A percentile compares a stretch with the other conserved stretches of the same genome.
phyloP scores from a whole-genome alignment of 2,113 vertebrate genomes.

The Silurus meridionalis region DNA sequence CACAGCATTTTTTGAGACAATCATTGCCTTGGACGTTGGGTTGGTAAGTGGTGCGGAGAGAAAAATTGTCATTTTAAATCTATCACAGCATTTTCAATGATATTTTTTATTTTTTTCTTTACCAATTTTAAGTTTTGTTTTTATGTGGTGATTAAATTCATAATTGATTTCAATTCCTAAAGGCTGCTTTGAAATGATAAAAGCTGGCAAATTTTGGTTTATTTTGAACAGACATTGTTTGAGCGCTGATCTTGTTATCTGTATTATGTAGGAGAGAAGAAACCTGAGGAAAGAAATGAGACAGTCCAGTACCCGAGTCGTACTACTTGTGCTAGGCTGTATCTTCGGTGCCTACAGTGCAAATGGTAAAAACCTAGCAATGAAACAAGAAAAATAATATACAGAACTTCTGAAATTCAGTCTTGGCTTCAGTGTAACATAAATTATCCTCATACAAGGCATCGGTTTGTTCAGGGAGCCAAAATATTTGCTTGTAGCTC shows the following conservation, averaged over 20 bases:
- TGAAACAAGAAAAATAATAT: not conserved
- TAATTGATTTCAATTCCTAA: not conserved
- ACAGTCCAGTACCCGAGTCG: not conserved
- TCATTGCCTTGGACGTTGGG: not conserved
- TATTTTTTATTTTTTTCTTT: not conserved
- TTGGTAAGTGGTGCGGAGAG: slow-evolving; percentile 32
- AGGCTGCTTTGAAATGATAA: not conserved
- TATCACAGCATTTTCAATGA: not conserved
- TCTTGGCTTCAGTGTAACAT: not conserved
- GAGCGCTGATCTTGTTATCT: not conserved
- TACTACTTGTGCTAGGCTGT: slow-evolving; percentile 21
- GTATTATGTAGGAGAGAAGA: not conserved
- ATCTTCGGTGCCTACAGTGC: slow-evolving; percentile 8
- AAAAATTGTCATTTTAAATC: not conserved
- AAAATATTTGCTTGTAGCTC: not conserved
- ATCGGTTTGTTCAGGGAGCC: not conserved
- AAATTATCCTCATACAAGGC: not conserved
- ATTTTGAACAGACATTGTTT: not conserved
- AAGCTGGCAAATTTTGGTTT: not conserved
- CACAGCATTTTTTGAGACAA: slow-evolving; percentile 13
- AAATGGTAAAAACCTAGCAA: slow-evolving; percentile 3
- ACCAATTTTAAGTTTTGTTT: not conserved
- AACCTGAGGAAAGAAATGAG: slow-evolving; percentile 35
- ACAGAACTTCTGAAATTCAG: not conserved
- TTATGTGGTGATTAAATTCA: not conserved